Conservation (phyloP, 2,797 vertebrate species). For the Hylomyscus alleni region DNA sequence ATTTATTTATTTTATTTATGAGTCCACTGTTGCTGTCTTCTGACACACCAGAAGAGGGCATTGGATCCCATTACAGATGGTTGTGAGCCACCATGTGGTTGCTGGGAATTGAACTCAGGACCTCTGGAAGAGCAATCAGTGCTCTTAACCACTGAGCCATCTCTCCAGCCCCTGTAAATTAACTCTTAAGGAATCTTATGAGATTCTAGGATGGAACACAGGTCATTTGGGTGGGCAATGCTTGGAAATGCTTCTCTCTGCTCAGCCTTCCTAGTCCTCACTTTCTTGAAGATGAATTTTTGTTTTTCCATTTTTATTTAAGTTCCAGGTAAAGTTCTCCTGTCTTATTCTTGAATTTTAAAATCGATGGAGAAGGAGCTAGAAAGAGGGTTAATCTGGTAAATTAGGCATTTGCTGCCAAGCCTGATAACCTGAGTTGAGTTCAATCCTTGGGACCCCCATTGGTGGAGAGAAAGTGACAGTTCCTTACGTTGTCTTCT, state of each 20-base stretch:
- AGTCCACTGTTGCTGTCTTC: no score
- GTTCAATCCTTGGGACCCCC: not conserved
- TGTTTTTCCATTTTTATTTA: slow-evolving; percentile 59
- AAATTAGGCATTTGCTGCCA: not conserved
- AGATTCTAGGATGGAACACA: not conserved
- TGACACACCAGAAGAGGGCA: no score
- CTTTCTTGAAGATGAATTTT: slow-evolving; percentile 1
- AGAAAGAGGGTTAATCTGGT: not conserved
- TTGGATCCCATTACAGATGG: no score
- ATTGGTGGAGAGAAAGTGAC: not conserved
- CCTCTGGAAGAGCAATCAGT: no score
- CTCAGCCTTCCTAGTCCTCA: not conserved
- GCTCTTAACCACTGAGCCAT: no score
- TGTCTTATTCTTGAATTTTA: slow-evolving; percentile 64
- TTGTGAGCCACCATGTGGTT: no score
- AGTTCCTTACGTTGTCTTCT: not conserved
- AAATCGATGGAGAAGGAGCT: slow-evolving; percentile 19
- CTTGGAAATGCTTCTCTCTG: not conserved
- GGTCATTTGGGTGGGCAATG: no score
- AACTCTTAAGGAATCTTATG: not conserved
- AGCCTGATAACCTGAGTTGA: not conserved
- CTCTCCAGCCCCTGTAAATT: no score
- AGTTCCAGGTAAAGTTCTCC: slow-evolving; percentile 63
- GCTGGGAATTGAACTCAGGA: no score
- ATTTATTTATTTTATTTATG: no score